phyloP scores from a whole-genome alignment of 2,888 invertebrate species.

The Conus canariensis region DNA sequence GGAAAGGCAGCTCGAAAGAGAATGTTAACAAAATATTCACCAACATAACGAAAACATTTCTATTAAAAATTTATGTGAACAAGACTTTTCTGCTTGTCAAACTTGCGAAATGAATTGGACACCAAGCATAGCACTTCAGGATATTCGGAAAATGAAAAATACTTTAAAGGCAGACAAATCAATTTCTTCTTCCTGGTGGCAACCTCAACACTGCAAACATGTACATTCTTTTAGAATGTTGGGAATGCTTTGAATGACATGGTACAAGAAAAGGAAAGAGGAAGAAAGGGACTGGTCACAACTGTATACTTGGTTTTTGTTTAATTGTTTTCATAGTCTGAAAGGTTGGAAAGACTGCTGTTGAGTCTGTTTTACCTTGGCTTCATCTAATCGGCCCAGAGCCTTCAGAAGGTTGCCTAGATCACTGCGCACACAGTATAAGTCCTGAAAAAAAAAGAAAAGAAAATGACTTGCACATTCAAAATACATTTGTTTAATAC shows the following conservation, averaged over 20 bases:
- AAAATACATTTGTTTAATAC: neutral
- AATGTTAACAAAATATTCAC: neutral
- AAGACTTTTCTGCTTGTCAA: too few relatives aligned
- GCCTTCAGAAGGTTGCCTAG: conserved; percentile 99
- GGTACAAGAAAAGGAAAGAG: neutral
- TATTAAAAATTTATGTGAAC: neutral
- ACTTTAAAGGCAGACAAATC: neutral
- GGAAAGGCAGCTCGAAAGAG: neutral
- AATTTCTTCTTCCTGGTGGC: conserved; percentile 31
- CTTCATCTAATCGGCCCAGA: conserved; percentile 98
- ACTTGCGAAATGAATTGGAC: too few relatives aligned
- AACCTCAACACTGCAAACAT: conserved; percentile 37
- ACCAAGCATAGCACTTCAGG: too few relatives aligned
- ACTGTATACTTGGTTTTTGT: neutral
- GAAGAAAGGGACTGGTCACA: neutral
- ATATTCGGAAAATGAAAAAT: too few relatives aligned
- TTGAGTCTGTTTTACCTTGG: conserved; percentile 88
- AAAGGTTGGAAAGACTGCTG: neutral
- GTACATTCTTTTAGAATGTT: conserved; percentile 45
- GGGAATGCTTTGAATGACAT: conserved; percentile 51
- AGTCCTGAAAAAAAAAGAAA: conserved; percentile 85
- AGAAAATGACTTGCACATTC: neutral
- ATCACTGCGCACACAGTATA: conserved; percentile 99
- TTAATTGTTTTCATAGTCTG: neutral
- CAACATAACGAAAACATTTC: neutral